These are phyloP conservation scores for Sebastes elongatus DNA, from an alignment of 2,797 vertebrate species.

Conservation along the genomic window DNA sequence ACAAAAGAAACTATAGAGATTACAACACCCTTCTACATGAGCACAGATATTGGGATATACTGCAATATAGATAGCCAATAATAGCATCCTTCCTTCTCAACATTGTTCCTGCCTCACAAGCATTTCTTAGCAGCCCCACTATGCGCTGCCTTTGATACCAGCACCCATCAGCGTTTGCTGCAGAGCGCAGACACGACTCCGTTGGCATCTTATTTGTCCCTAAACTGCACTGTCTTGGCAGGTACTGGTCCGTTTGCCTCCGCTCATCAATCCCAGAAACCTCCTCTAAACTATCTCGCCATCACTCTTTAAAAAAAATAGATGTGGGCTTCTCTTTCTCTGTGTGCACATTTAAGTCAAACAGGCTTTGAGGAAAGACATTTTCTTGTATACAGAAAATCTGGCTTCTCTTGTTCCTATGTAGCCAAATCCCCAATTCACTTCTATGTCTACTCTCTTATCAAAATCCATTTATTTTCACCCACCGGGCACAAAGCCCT, in stretches of 20 bases:
- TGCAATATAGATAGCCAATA: conserved; percentile 8
- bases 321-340: background rate
- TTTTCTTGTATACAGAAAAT: conserved; percentile 32
- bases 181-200: conserved; percentile 53
- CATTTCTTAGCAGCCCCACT: conserved; percentile 40
- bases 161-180: conserved; percentile 57
- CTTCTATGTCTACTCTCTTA: conserved; percentile 42
- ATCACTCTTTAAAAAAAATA: conserved; percentile 18
- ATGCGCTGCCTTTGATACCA: conserved; percentile 37
- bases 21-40: conserved; percentile 27
- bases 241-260: background rate
- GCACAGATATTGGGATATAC: conserved; percentile 19
- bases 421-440: conserved; percentile 49
- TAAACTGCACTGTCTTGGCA: conserved; percentile 48
- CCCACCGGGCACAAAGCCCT: conserved; percentile 45
- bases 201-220: conserved; percentile 47
- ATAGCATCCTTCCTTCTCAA: conserved; percentile 38
- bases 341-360: conserved; percentile 26
- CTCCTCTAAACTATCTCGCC: conserved; percentile 8
- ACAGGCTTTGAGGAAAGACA: conserved; percentile 23
- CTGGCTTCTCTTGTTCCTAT: conserved; percentile 40
- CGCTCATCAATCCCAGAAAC: conserved; percentile 30
- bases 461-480: conserved; percentile 72
- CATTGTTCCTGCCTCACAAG: conserved; percentile 39
- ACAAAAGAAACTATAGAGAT: conserved; percentile 53